Conservation (phyloP, 2,797 vertebrate species). For the Xenopus petersii region DNA sequence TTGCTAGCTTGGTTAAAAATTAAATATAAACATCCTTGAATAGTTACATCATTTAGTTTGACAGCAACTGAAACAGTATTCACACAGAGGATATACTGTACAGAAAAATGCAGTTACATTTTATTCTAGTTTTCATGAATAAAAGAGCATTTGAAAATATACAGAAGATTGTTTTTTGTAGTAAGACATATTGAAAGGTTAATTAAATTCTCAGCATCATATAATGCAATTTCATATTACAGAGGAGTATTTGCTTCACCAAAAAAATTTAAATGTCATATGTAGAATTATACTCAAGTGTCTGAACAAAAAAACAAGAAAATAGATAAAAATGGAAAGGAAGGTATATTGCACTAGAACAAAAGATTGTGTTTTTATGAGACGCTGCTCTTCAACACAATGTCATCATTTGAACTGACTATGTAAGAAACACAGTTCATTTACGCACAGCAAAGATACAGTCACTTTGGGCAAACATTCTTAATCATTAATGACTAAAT, state of each 20-base stretch:
- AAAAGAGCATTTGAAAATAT: slow-evolving; percentile 6
- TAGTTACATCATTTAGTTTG: too few relatives aligned
- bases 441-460: too few relatives aligned
- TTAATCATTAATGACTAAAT: too few relatives aligned
- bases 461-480: too few relatives aligned
- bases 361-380: neutral
- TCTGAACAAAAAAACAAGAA: neutral
- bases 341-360: neutral
- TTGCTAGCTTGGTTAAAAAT: too few relatives aligned
- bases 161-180: slow-evolving; percentile 6
- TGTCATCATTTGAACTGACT: slow-evolving; percentile 1
- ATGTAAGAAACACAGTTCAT: too few relatives aligned
- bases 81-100: too few relatives aligned
- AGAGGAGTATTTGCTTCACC: too few relatives aligned
- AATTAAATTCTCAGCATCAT: neutral
- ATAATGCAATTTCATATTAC: slow-evolving; percentile 6
- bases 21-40: too few relatives aligned
- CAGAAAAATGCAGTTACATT: too few relatives aligned
- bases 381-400: neutral
- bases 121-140: neutral
- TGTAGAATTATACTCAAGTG: slow-evolving; percentile 1
- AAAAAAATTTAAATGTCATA: slow-evolving; percentile 4
- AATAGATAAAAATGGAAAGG: slow-evolving; percentile 1
- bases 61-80: too few relatives aligned
- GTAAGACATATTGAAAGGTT: slow-evolving; percentile 11